Evolutionary conservation across 2,797 vertebrate species (phyloP).

Genomic region (Helicolenus hilgendorfi): DNA sequence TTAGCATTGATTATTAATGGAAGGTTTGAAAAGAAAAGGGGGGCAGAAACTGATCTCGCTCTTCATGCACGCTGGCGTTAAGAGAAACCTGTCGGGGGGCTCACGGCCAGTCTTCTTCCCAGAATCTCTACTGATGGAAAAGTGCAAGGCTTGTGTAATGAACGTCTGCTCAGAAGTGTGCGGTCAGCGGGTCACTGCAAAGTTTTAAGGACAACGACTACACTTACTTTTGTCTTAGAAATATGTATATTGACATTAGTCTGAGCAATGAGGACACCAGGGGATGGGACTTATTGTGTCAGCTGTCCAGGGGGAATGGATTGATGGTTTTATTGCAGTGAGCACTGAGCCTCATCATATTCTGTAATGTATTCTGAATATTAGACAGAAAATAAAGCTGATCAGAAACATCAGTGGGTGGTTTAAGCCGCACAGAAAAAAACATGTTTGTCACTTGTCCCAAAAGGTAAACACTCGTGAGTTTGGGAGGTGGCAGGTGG

Average conservation of each 20-base stretch:
- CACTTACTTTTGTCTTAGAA: background rate
- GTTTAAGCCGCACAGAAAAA: background rate
- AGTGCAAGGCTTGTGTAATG: conserved; percentile 36
- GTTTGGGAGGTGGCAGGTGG: background rate
- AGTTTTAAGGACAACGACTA: background rate
- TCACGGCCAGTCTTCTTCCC: conserved; percentile 57
- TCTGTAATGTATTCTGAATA: background rate
- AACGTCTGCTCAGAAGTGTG: conserved; percentile 7
- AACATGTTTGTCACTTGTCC: background rate
- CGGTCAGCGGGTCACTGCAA: background rate
- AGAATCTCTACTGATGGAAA: conserved; percentile 60
- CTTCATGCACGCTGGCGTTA: conserved; percentile 68
- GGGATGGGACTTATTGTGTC: background rate
- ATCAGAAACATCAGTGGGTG: background rate
- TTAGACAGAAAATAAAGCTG: background rate
- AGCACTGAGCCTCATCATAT: conserved; percentile 4
- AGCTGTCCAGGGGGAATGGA: conserved; percentile 7
- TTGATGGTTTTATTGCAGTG: conserved; percentile 33
- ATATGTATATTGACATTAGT: background rate
- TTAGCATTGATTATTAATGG: conserved; percentile 89
- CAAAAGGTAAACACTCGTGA: background rate
- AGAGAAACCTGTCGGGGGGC: conserved; percentile 47
- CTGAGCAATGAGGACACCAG: background rate
- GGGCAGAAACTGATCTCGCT: conserved; percentile 70
- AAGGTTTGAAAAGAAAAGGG: conserved; percentile 64